Evolutionary conservation across 2,888 invertebrate species (phyloP).

Genomic region (Eupelmus urozonus): DNA sequence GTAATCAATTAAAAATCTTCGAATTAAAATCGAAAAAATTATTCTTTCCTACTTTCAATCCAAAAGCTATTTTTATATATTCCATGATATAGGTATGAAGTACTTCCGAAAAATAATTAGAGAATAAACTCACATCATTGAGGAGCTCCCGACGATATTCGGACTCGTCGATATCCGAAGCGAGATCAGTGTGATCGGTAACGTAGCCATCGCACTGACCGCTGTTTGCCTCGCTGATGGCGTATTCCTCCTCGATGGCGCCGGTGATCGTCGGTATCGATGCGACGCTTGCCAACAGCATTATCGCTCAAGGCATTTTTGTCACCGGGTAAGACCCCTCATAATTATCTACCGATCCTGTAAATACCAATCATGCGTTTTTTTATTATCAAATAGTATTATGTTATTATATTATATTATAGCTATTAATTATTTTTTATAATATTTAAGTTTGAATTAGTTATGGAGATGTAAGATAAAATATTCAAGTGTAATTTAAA

Average conservation of each 20-base stretch:
- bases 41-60: no score
- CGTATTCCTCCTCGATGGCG: conserved; percentile 74
- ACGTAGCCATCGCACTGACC: conserved; percentile 80
- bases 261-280: conserved; percentile 76
- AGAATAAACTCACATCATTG: conserved; percentile 84
- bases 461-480: no score
- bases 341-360: conserved; percentile 26
- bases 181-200: conserved; percentile 89
- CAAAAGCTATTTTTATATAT: no score
- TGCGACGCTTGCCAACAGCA: conserved; percentile 73
- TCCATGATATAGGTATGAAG: no score
- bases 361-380: background rate
- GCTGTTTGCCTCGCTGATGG: conserved; percentile 73
- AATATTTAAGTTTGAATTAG: no score
- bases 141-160: conserved; percentile 87
- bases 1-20: no score
- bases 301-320: conserved; percentile 63
- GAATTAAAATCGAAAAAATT: no score
- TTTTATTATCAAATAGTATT: no score
- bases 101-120: no score
- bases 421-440: no score
- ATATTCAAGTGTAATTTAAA: no score
- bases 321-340: conserved; percentile 46
- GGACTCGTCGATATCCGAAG: conserved; percentile 87
- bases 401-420: no score